Evolutionary conservation across 2,888 invertebrate genomes (phyloP).

Genomic region (Hemithea aestivaria): DNA sequence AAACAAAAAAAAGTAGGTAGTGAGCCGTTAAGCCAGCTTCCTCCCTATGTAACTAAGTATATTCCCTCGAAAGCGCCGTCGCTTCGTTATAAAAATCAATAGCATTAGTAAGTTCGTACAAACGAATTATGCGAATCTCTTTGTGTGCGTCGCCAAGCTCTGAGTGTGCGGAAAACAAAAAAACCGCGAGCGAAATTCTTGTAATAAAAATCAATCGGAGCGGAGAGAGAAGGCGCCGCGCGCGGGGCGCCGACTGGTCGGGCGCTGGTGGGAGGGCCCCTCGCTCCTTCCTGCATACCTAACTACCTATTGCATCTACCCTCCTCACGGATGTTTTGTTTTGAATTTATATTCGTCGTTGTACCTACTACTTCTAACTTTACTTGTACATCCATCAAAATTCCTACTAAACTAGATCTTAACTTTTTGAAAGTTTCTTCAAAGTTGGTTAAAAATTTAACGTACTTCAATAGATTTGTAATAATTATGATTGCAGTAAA

Average conservation of each 20-base stretch:
- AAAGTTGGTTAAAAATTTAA: too few relatives aligned
- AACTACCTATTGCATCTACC: slow-evolving; percentile 53
- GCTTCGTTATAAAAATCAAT: slow-evolving; percentile 78
- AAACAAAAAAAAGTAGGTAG: too few relatives aligned
- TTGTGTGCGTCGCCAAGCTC: slow-evolving; percentile 66
- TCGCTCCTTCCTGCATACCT: slow-evolving; percentile 47
- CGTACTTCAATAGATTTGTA: too few relatives aligned
- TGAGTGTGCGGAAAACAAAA: slow-evolving; percentile 71
- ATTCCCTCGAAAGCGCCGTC: slow-evolving; percentile 35
- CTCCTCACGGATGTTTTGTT: slow-evolving; percentile 28
- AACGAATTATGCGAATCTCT: slow-evolving; percentile 75
- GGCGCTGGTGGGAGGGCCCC: slow-evolving; percentile 43
- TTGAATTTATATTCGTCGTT: background rate
- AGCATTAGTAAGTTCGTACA: slow-evolving; percentile 77
- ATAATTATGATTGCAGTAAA: too few relatives aligned
- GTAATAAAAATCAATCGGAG: slow-evolving; percentile 81
- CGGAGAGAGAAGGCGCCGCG: slow-evolving; percentile 73
- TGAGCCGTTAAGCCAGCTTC: slow-evolving; percentile 33
- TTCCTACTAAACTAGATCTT: too few relatives aligned
- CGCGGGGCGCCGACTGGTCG: slow-evolving; percentile 71
- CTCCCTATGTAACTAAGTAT: slow-evolving; percentile 21
- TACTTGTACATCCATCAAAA: background rate
- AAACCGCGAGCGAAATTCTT: slow-evolving; percentile 76
- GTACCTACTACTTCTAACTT: too few relatives aligned
- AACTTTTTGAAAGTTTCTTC: too few relatives aligned